Percentiles rank a stretch among this genome's conserved stretches.
phyloP scores from a whole-genome alignment of 1,140 invertebrate genomes.

The Drosophila nigromelanica region DNA sequence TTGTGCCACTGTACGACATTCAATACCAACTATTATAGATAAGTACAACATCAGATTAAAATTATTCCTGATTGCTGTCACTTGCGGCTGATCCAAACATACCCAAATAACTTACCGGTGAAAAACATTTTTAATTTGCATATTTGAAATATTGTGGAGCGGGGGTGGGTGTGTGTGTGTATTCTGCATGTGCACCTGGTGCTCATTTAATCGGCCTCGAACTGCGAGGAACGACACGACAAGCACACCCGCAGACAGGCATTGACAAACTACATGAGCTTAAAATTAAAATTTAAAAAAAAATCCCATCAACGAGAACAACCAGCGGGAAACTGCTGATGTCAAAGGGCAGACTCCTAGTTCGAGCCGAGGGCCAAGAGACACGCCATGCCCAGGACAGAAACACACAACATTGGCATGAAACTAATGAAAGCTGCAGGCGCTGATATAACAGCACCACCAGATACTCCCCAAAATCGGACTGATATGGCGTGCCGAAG shows the following conservation, averaged over 20 bases:
- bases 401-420: slow-evolving; percentile 65
- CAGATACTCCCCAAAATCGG: background rate
- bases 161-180: slow-evolving; percentile 19
- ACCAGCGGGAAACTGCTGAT: slow-evolving; percentile 17
- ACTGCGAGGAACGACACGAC: slow-evolving; percentile 1
- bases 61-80: slow-evolving; percentile 5
- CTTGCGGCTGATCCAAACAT: slow-evolving; percentile 3
- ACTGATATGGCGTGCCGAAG: slow-evolving; percentile 28
- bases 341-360: slow-evolving; percentile 19
- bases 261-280: slow-evolving; percentile 42
- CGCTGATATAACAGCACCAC: slow-evolving; percentile 26
- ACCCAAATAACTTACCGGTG: background rate
- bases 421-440: slow-evolving; percentile 74
- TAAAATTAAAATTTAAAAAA: slow-evolving; percentile 60
- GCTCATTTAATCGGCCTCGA: slow-evolving; percentile 56
- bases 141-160: slow-evolving; percentile 20
- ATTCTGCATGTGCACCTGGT: slow-evolving; percentile 41
- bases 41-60: slow-evolving; percentile 8
- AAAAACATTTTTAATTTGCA: slow-evolving; percentile 57
- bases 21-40: background rate
- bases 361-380: slow-evolving; percentile 9
- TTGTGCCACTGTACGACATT: background rate
- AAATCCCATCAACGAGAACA: background rate
- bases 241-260: slow-evolving; percentile 21
- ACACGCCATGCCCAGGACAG: slow-evolving; percentile 13